Conservation (phyloP, 1,140 invertebrate species). For the Drosophila persimilis region DNA sequence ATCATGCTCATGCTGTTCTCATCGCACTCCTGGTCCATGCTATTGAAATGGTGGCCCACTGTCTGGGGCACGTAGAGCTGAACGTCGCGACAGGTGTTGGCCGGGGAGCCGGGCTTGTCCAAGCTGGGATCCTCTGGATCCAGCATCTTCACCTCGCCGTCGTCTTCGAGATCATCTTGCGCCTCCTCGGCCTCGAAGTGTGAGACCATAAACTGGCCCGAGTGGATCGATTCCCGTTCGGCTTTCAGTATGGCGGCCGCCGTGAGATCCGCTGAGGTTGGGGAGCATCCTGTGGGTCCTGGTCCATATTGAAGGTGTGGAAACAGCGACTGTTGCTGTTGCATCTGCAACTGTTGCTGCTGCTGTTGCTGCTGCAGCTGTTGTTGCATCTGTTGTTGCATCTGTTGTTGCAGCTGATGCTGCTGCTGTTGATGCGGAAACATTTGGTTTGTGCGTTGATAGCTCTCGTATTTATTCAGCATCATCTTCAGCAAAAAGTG, state of each 20-base stretch:
- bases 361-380: conserved; percentile 18
- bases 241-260: conserved; percentile 53
- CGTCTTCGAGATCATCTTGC: conserved; percentile 92
- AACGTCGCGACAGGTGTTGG: conserved; percentile 75
- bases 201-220: conserved; percentile 99
- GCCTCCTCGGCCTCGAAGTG: conserved; percentile 97
- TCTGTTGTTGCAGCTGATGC: conserved; percentile 36
- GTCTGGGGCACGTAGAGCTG: conserved; percentile 75
- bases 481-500: conserved; percentile 58
- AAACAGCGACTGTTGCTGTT: conserved; percentile 26
- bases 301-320: conserved; percentile 51
- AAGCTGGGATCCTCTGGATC: conserved; percentile 85
- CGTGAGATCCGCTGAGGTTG: conserved; percentile 41
- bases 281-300: not conserved
- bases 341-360: conserved; percentile 13
- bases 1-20: conserved; percentile 77
- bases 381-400: conserved; percentile 16
- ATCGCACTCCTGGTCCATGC: conserved; percentile 63
- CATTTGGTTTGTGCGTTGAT: conserved; percentile 73
- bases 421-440: conserved; percentile 61
- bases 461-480: conserved; percentile 74
- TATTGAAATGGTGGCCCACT: conserved; percentile 43
- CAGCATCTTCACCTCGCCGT: conserved; percentile 84
- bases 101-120: conserved; percentile 58
- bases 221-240: conserved; percentile 93